phyloP scores from a whole-genome alignment of 1,140 invertebrate species.

The Tenebrio molitor region DNA sequence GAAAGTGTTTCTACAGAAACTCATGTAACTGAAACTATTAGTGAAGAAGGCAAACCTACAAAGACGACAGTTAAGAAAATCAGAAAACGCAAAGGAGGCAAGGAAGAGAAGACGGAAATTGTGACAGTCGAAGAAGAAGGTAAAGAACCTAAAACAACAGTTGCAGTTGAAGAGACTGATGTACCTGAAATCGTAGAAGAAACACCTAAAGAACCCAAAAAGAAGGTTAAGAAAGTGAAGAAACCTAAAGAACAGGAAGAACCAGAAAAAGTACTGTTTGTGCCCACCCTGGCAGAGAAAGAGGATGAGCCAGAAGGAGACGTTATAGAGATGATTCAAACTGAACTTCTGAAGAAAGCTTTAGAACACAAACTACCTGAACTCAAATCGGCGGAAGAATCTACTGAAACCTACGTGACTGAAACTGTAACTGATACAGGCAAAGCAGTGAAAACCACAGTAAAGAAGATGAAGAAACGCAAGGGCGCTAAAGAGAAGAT shows the following conservation, averaged over 20 bases:
- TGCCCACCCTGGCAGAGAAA: background rate
- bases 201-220: slow-evolving; percentile 63
- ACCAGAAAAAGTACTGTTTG: slow-evolving; percentile 52
- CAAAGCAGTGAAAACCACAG: slow-evolving; percentile 62
- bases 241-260: slow-evolving; percentile 61
- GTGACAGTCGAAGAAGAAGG: slow-evolving; percentile 62
- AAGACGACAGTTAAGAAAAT: slow-evolving; percentile 65
- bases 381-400: slow-evolving; percentile 63
- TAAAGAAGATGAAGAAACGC: slow-evolving; percentile 65
- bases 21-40: slow-evolving; percentile 53
- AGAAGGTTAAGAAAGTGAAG: too few species aligned
- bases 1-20: background rate
- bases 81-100: slow-evolving; percentile 57
- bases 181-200: slow-evolving; percentile 56
- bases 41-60: slow-evolving; percentile 63
- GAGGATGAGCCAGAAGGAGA: slow-evolving; percentile 51
- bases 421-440: slow-evolving; percentile 65
- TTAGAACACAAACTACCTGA: slow-evolving; percentile 46
- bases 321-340: slow-evolving; percentile 58
- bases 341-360: slow-evolving; percentile 44
- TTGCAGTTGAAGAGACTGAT: slow-evolving; percentile 65
- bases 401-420: slow-evolving; percentile 20
- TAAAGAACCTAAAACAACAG: slow-evolving; percentile 61
- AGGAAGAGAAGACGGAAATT: slow-evolving; percentile 60
- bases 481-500: slow-evolving; percentile 61